Conservation (phyloP, 2,113 vertebrate species). For the Istiophorus platypterus region DNA sequence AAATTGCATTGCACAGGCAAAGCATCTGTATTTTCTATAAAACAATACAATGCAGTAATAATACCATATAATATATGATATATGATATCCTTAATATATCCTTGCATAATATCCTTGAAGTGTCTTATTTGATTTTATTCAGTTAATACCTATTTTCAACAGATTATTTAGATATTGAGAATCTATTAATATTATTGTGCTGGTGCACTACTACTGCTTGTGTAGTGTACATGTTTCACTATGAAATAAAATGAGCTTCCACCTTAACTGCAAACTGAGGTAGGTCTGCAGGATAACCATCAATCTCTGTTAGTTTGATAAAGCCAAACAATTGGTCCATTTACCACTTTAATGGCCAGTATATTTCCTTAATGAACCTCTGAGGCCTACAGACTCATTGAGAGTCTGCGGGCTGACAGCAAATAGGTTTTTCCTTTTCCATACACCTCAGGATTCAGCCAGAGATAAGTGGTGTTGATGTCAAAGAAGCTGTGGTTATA, state of each 20-base stretch:
- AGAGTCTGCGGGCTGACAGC: conserved; percentile 31
- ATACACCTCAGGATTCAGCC: conserved; percentile 56
- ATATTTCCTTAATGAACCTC: conserved; percentile 29
- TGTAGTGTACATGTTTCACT: neutral
- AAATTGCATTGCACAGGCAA: neutral
- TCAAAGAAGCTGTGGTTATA: conserved; percentile 24
- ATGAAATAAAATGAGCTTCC: neutral
- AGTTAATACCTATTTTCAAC: too few relatives aligned
- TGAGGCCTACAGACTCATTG: conserved; percentile 41
- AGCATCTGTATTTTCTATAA: neutral
- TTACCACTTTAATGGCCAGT: conserved; percentile 36
- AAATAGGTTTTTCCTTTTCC: conserved; percentile 60
- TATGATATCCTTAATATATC: too few relatives aligned
- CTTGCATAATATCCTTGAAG: too few relatives aligned
- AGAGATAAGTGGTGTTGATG: conserved; percentile 55
- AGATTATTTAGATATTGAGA: neutral
- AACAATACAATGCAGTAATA: too few relatives aligned
- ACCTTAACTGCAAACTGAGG: neutral
- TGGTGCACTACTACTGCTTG: neutral
- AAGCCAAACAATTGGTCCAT: conserved; percentile 11
- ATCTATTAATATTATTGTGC: neutral
- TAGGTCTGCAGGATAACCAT: neutral
- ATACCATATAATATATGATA: too few relatives aligned
- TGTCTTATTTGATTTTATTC: too few relatives aligned
- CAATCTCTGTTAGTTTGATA: conserved; percentile 1